A percentile compares a stretch with the other conserved stretches of the same genome.
phyloP scores from a whole-genome alignment of 2,113 vertebrate genomes.

The Boleophthalmus pectinirostris region DNA sequence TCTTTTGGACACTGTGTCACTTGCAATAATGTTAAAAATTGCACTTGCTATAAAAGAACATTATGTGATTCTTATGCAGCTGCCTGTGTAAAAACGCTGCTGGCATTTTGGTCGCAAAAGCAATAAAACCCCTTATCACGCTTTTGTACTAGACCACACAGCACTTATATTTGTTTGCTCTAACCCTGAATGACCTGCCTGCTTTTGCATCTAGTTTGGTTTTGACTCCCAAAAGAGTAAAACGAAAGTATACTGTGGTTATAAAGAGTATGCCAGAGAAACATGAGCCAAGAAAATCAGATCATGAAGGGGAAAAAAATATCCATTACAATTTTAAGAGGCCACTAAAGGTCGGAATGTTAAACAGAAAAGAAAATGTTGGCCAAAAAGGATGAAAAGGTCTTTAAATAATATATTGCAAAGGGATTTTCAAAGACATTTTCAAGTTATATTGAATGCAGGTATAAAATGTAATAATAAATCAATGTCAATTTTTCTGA shows the following conservation, averaged over 20 bases:
- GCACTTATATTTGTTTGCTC: constrained; percentile 5
- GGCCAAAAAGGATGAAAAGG: background rate
- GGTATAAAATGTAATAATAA: background rate
- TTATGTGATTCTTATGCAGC: constrained; percentile 32
- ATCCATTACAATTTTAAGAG: background rate
- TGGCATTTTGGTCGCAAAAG: constrained; percentile 38
- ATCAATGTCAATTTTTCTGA: background rate
- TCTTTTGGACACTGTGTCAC: constrained; percentile 28
- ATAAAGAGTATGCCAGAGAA: background rate
- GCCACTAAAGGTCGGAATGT: background rate
- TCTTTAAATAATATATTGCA: background rate
- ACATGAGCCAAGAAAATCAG: background rate
- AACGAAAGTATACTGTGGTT: background rate
- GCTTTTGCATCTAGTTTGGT: constrained; percentile 20
- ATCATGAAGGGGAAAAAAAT: background rate
- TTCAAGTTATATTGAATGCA: too few species aligned
- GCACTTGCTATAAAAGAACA: constrained; percentile 34
- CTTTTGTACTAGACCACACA: constrained; percentile 7
- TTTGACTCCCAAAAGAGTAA: background rate
- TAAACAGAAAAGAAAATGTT: background rate
- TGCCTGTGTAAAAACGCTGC: constrained; percentile 19
- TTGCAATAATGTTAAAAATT: constrained; percentile 29
- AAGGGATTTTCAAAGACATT: too few species aligned
- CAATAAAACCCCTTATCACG: constrained; percentile 21
- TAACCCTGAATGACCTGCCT: constrained; percentile 6